Evolutionary conservation across 2,888 invertebrate genomes (phyloP).

Genomic region (Limenitis camilla): DNA sequence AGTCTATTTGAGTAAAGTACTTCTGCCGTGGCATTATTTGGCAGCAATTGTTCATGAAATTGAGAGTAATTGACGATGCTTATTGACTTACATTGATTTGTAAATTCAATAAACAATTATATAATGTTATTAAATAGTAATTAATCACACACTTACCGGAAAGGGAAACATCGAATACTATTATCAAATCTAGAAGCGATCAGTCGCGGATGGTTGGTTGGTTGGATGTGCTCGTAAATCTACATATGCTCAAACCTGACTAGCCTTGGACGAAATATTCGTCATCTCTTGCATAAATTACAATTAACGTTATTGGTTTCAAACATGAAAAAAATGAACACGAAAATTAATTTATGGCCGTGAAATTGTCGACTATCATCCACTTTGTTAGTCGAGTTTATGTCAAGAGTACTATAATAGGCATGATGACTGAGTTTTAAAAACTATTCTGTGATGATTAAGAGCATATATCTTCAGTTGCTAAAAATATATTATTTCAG

Average conservation of each 20-base stretch:
- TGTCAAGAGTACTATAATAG: too few relatives aligned
- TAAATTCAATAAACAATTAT: neutral
- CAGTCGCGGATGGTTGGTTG: conserved; percentile 21
- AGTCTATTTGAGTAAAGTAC: too few relatives aligned
- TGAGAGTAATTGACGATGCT: too few relatives aligned
- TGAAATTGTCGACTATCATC: conserved; percentile 25
- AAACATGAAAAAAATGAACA: conserved; percentile 26
- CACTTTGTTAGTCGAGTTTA: conserved; percentile 6
- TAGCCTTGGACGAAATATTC: conserved; percentile 11
- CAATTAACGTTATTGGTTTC: conserved; percentile 54
- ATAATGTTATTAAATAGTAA: neutral
- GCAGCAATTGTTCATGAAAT: too few relatives aligned
- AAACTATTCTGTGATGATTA: too few relatives aligned
- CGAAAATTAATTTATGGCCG: conserved; percentile 55
- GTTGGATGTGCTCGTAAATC: conserved; percentile 26
- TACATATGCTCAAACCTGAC: conserved; percentile 30
- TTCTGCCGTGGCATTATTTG: too few relatives aligned
- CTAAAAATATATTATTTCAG: too few relatives aligned
- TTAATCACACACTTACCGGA: conserved; percentile 10
- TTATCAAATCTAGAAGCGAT: neutral
- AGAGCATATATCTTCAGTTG: too few relatives aligned
- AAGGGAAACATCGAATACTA: neutral
- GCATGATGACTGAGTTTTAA: too few relatives aligned
- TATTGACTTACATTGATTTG: too few relatives aligned
- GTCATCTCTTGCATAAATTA: conserved; percentile 48